phyloP scores from a whole-genome alignment of 2,113 vertebrate species.

The Cyprinodon variegatus region DNA sequence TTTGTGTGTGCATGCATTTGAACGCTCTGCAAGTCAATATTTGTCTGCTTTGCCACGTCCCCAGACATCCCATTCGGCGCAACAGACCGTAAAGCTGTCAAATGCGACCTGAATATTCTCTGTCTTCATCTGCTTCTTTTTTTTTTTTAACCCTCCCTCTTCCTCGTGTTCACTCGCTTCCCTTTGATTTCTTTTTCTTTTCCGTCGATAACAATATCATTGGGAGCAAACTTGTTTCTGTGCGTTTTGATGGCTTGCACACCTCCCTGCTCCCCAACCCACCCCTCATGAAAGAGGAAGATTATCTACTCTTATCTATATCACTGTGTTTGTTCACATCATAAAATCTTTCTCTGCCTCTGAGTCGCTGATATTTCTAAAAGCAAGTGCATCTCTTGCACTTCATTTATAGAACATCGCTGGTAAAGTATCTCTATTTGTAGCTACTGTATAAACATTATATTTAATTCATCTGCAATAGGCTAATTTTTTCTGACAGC shows the following conservation, averaged over 20 bases:
- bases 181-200: slow-evolving; percentile 60
- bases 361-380: slow-evolving; percentile 34
- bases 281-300: slow-evolving; percentile 31
- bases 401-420: slow-evolving; percentile 12
- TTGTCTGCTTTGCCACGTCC: slow-evolving; percentile 79
- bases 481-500: neutral
- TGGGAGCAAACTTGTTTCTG: slow-evolving; percentile 56
- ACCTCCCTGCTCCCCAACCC: neutral
- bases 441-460: neutral
- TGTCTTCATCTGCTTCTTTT: slow-evolving; percentile 72
- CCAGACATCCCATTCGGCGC: slow-evolving; percentile 75
- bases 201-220: slow-evolving; percentile 74
- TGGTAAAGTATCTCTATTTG: slow-evolving; percentile 18
- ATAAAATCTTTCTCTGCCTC: slow-evolving; percentile 46
- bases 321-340: slow-evolving; percentile 46
- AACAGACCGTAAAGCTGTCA: slow-evolving; percentile 81
- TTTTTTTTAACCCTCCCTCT: slow-evolving; percentile 42
- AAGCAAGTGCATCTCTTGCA: slow-evolving; percentile 19
- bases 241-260: slow-evolving; percentile 64
- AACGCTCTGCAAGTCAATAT: slow-evolving; percentile 76
- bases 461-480: neutral
- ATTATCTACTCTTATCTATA: slow-evolving; percentile 66
- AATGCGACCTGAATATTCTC: slow-evolving; percentile 80
- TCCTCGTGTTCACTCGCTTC: slow-evolving; percentile 44
- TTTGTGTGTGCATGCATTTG: slow-evolving; percentile 6